Evolutionary conservation across 2,888 invertebrate species (phyloP), one percentile per base, ranked within the genome.

Genomic region (Papilio demoleus): DNA sequence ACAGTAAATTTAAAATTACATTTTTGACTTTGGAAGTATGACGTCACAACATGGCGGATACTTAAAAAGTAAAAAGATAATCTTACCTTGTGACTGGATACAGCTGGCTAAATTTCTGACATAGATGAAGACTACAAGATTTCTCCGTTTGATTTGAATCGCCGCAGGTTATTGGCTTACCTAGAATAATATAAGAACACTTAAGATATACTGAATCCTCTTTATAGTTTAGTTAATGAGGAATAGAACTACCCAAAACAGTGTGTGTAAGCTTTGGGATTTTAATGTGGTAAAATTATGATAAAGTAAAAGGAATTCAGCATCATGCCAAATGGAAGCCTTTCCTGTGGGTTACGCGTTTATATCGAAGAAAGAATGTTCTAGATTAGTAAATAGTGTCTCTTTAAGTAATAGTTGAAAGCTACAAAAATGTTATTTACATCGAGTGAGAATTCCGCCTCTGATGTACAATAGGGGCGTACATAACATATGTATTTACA

Each of bases 101-200:
- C 60, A 97, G 89, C 76, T 96, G 95, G 81, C 95, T 96, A 85
- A 97, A 97, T 81, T 96, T 95, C 87, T 98, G 98, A 72, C 97
- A 96, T 75, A 98, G 89, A 87, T 98, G 98, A 58, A 98, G 90
- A 24, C 97, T 97, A 87, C 98, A 98, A 6, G 95, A 94, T 72
- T 94, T 93, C 62, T 91, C 94, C 3, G 34, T 56, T 53, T 65
- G 65, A n/a, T 69, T 65, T 14, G 69, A 45, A 19, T 69, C 65
- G 61, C 88, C 78, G 58, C 97, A 97, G 75, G 94, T 93, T 45
- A 96, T 92, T 17, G 93, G 93, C 74, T 94, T 94, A 1, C 96
- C 96, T 87, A 95, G 88, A 70, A 70, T 70, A 70, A 70, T 12
- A 36, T 69, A 66, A 42, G 2, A 42, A 31, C 6, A 31, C 6